These are phyloP conservation scores for Sinosuthora webbiana DNA, from an alignment of 2,113 vertebrate species.

Conservation along the genomic window DNA sequence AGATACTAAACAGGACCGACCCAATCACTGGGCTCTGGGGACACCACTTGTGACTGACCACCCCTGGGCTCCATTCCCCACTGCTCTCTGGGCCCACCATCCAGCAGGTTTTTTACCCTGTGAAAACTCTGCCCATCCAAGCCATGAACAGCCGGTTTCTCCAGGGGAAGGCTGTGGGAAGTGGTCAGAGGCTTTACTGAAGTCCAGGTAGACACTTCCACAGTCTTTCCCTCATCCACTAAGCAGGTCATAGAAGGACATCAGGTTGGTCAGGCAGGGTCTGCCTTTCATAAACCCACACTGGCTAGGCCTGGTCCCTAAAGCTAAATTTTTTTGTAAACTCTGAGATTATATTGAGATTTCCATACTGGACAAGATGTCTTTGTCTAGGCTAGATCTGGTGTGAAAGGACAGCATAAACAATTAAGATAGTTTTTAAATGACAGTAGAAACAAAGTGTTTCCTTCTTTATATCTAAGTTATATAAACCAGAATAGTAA, in stretches of 20 bases:
- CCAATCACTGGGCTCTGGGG: not conserved
- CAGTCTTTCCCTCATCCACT: not conserved
- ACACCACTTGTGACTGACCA: not conserved
- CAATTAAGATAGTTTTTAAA: not conserved
- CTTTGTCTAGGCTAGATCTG: not conserved
- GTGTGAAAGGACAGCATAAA: not conserved
- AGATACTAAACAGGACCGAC: not conserved
- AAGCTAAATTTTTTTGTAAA: not conserved
- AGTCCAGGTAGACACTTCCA: too few species aligned
- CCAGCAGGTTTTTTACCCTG: accelerated
- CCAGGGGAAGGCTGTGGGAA: not conserved
- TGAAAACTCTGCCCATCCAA: not conserved
- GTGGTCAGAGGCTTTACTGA: not conserved
- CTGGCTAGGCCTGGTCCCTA: not conserved
- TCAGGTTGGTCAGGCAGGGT: not conserved
- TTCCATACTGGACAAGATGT: not conserved
- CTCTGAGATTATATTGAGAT: not conserved
- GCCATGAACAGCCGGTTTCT: not conserved
- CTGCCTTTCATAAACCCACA: not conserved
- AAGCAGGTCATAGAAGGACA: too few species aligned
- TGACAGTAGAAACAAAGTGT: not conserved
- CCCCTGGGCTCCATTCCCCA: not conserved
- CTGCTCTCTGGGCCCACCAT: not conserved
- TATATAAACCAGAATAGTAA: not conserved
- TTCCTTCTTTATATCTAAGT: not conserved